phyloP scores from a whole-genome alignment of 2,797 vertebrate genomes.

The Cynodonichthys magdalenae region DNA sequence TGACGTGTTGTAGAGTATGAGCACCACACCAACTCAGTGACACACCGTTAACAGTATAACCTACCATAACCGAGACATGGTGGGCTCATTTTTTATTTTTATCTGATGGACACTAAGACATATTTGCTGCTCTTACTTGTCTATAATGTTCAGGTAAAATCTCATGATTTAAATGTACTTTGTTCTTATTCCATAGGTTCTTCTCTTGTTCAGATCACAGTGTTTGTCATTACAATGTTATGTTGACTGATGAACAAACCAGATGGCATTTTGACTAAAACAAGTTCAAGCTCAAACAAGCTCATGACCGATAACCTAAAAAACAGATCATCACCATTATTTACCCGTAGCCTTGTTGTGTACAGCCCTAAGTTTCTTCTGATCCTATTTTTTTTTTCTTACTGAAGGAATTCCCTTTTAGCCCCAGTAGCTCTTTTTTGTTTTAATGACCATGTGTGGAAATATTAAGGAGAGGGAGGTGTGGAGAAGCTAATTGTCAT shows the following conservation, averaged over 20 bases:
- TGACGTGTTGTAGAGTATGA: slow-evolving; percentile 46
- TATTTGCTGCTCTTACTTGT: slow-evolving; percentile 49
- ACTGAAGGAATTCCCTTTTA: slow-evolving; percentile 26
- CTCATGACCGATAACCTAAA: not conserved
- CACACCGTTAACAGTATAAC: slow-evolving; percentile 1
- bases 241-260: slow-evolving; percentile 11
- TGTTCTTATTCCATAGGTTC: slow-evolving; percentile 41
- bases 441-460: not conserved
- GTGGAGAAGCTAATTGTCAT: slow-evolving; percentile 12
- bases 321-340: slow-evolving; percentile 7
- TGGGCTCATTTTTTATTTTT: not conserved
- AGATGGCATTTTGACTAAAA: slow-evolving; percentile 6
- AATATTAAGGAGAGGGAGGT: not conserved
- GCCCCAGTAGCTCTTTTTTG: slow-evolving; percentile 18
- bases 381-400: slow-evolving; percentile 22
- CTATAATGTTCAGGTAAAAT: slow-evolving; percentile 39
- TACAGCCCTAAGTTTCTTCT: slow-evolving; percentile 35
- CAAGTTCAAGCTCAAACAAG: not conserved
- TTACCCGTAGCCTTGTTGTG: slow-evolving; percentile 38
- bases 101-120: slow-evolving; percentile 32
- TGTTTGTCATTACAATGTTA: slow-evolving; percentile 8
- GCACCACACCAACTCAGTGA: slow-evolving; percentile 21
- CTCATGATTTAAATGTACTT: slow-evolving; percentile 35
- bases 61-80: slow-evolving; percentile 18
- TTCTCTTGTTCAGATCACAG: slow-evolving; percentile 27